Evolutionary conservation across 1,140 invertebrate genomes (phyloP).

Genomic region (Cardiocondyla obscurior): DNA sequence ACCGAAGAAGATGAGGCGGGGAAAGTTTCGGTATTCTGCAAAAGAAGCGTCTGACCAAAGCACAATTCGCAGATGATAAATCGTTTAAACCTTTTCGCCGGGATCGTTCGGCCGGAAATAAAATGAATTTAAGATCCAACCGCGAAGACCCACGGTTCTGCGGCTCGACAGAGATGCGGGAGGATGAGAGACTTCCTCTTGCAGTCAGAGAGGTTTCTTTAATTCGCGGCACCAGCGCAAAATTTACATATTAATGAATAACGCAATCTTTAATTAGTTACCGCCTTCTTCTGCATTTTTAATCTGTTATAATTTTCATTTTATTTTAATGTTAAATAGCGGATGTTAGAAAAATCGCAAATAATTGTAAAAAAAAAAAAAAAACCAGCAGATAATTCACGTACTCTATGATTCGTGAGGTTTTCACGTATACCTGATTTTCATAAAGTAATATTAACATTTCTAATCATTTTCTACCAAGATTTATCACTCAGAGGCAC

Average conservation of each 20-base stretch:
- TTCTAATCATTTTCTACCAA: not conserved
- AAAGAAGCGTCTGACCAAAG: slow-evolving; percentile 76
- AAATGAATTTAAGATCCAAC: slow-evolving; percentile 82
- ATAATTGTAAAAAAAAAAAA: not conserved
- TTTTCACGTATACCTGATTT: not conserved
- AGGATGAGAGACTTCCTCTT: slow-evolving; percentile 22
- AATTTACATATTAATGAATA: slow-evolving; percentile 58
- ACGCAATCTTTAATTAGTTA: slow-evolving; percentile 51
- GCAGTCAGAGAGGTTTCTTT: slow-evolving; percentile 45
- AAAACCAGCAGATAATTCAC: not conserved
- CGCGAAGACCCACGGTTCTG: slow-evolving; percentile 55
- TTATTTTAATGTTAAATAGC: slow-evolving; percentile 20
- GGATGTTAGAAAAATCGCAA: slow-evolving; percentile 1
- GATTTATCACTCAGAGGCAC: not conserved
- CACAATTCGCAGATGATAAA: slow-evolving; percentile 80
- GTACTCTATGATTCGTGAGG: not conserved
- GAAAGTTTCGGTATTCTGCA: slow-evolving; percentile 66
- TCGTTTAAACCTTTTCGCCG: slow-evolving; percentile 80
- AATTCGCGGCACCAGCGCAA: slow-evolving; percentile 35
- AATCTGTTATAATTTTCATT: slow-evolving; percentile 60
- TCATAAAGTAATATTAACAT: not conserved
- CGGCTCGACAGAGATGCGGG: slow-evolving; percentile 34
- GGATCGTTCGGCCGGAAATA: slow-evolving; percentile 80
- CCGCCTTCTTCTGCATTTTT: slow-evolving; percentile 33
- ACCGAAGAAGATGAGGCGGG: slow-evolving; percentile 55